Evolutionary conservation across 92 coral and sea anemone species (phyloP), one percentile per base, ranked within the genome.

Genomic region (Siderastrea radians): DNA sequence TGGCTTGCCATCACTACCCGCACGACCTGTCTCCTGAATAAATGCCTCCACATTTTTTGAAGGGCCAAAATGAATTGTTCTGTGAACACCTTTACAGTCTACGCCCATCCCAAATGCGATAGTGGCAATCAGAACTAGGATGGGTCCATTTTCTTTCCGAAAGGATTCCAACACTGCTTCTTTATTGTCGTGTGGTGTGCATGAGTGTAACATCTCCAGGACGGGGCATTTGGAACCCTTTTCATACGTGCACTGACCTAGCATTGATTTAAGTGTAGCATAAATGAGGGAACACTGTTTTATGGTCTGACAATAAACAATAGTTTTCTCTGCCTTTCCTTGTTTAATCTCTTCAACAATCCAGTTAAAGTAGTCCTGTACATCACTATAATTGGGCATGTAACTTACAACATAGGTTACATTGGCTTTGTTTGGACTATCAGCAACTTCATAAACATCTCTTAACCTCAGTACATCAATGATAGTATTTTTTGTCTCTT

Each of bases 51-150:
- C 61, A 43, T 61, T 74, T 38, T 61, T 45, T 10, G 82, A 68
- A 2, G 82, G 89, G 47, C 81, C 88, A 61, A 84, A 84, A 50
- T 75, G 89, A 59, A 84, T 75, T 59, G 82, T 58, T 14, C 72
- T 45, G 51, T 84, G 44, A 1, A 84, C 89, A 15, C 87, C 79
- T 58, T 69, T 58, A 53, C 87, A 16, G 57, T 81, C 76, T 13
- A 81, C 68, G 13, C 85, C 87, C 87, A 83, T 83, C 10, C 80
- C 59, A 72, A 83, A 83, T n/a, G 87, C 80, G 6, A 72, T 83
- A 7, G 87, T 83, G 10, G 68, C 62, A 3, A 82, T 64, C 62
- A 82, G 53, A n/a, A 82, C 57, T 68, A 48, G 58, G 43, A 82
- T n/a, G n/a, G n/a, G n/a, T n/a, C n/a, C n/a, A n/a, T n/a, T n/a